phyloP scores from a whole-genome alignment of 2,113 vertebrate genomes.

The Cryptomyrus ogoouensis region DNA sequence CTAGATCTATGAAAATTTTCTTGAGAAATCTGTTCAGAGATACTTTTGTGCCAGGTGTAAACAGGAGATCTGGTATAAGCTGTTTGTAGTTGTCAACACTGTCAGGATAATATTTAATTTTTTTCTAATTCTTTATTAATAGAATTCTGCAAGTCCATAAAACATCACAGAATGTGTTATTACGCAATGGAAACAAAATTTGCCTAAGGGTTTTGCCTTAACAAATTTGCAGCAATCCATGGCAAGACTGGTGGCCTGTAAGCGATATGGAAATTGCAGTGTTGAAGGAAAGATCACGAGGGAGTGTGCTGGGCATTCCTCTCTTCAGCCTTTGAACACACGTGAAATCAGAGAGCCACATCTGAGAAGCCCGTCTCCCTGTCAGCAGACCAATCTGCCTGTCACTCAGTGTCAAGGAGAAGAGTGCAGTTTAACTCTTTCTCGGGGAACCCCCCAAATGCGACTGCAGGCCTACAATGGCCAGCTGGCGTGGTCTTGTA shows the following conservation, averaged over 20 bases:
- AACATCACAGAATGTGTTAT: neutral
- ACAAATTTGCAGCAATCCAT: neutral
- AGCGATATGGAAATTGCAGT: constrained; percentile 16
- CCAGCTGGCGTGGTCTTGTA: neutral
- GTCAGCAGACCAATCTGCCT: constrained; percentile 34
- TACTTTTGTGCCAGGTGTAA: neutral
- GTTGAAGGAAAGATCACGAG: constrained; percentile 14
- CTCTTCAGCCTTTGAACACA: constrained; percentile 27
- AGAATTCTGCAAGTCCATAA: neutral
- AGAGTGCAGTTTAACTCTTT: constrained; percentile 1
- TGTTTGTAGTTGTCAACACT: neutral
- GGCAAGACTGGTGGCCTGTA: constrained; percentile 1
- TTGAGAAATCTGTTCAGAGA: neutral
- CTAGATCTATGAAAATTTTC: neutral
- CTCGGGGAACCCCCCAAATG: neutral
- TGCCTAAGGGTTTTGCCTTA: constrained; percentile 8
- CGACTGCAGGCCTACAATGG: neutral
- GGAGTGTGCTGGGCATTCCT: constrained; percentile 24
- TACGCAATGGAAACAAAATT: neutral
- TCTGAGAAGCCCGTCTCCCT: constrained; percentile 21
- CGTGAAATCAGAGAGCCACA: constrained; percentile 35
- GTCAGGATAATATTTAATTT: neutral
- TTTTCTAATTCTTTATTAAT: neutral
- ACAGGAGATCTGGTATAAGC: neutral
- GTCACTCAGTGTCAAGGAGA: constrained; percentile 22